Percentiles rank a stretch among this genome's conserved stretches.
Conservation (phyloP, 2,113 vertebrate species). For the Crotalus tigris region DNA sequence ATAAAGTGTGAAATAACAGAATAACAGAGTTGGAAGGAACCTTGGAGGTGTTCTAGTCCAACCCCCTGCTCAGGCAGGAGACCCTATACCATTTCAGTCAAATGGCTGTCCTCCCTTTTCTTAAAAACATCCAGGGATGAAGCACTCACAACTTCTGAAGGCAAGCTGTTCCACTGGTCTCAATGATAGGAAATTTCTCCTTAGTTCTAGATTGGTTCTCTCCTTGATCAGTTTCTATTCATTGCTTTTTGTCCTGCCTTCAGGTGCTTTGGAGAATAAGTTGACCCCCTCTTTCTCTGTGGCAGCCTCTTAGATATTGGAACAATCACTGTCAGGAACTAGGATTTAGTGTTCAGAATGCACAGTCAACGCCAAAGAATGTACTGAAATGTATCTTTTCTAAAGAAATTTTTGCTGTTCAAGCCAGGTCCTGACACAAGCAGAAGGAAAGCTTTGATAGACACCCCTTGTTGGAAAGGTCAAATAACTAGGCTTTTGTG, state of each 20-base stretch:
- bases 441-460: neutral
- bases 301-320: neutral
- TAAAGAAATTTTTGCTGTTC: neutral
- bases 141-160: neutral
- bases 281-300: fast-evolving
- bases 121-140: neutral
- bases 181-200: neutral
- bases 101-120: neutral
- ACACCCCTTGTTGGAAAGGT: neutral
- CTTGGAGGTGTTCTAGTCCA: neutral
- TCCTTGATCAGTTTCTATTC: neutral
- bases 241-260: neutral
- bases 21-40: neutral
- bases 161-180: neutral
- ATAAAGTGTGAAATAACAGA: neutral
- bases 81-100: neutral
- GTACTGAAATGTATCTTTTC: neutral
- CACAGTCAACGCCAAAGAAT: neutral
- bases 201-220: neutral
- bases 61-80: neutral
- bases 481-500: too few relatives aligned
- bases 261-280: neutral
- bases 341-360: neutral
- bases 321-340: neutral
- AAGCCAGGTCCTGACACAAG: neutral